Conservation (phyloP, 2,113 vertebrate species). For the Cyanocitta stelleri region DNA sequence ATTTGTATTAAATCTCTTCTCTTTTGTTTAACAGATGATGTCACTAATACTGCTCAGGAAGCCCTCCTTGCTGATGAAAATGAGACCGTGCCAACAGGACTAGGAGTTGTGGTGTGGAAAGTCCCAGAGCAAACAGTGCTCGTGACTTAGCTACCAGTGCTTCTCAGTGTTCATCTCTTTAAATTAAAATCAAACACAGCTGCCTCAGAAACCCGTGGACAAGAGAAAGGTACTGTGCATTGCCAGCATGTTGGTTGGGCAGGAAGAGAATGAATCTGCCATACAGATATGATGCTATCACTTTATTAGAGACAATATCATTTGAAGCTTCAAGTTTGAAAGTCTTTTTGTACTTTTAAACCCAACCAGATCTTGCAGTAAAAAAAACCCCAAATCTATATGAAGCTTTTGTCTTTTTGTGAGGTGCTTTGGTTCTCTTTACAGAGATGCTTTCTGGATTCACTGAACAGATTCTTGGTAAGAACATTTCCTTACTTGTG, state of each 20-base stretch:
- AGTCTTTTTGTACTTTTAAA: neutral
- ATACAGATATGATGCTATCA: neutral
- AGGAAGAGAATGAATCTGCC: neutral
- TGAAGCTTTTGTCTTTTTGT: neutral
- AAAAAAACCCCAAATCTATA: neutral
- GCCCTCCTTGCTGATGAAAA: neutral
- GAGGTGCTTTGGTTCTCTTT: neutral
- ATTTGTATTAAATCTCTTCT: neutral
- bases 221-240: neutral
- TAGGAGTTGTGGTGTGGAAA: neutral
- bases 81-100: neutral
- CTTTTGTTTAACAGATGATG: slow-evolving; percentile 36
- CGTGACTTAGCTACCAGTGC: neutral
- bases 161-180: neutral
- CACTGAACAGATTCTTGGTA: neutral
- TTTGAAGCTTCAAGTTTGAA: neutral
- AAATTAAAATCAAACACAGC: neutral
- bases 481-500: neutral
- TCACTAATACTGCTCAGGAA: neutral
- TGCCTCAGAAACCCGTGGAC: neutral
- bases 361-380: neutral
- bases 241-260: neutral
- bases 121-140: neutral
- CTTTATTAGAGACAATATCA: neutral
- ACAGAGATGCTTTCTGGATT: neutral